phyloP scores from a whole-genome alignment of 2,888 invertebrate genomes.

The Pollenia angustigena region DNA sequence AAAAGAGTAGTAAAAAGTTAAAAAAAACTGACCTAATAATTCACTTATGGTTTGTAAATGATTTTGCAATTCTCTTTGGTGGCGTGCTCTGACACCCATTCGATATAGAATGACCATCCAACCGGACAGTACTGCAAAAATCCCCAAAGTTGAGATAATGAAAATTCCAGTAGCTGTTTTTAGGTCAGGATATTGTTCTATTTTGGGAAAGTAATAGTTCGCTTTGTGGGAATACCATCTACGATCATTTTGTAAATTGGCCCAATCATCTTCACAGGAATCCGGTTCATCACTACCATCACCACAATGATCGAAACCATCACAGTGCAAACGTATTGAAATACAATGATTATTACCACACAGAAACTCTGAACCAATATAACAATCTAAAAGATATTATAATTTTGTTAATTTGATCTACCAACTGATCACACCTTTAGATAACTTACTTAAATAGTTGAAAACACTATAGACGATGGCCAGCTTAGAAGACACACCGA shows the following conservation, averaged over 20 bases:
- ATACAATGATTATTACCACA: slow-evolving; percentile 90
- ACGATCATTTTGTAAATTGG: slow-evolving; percentile 85
- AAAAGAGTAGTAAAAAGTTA: not conserved
- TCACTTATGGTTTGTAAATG: slow-evolving; percentile 89
- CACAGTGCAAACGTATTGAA: slow-evolving; percentile 88
- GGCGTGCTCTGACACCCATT: slow-evolving; percentile 87
- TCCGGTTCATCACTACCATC: slow-evolving; percentile 89
- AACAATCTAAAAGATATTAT: slow-evolving; percentile 86
- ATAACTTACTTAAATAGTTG: slow-evolving; percentile 87
- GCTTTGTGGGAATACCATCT: slow-evolving; percentile 88
- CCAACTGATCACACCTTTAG: not conserved
- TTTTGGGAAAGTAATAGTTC: slow-evolving; percentile 90
- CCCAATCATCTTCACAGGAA: slow-evolving; percentile 87
- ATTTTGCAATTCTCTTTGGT: slow-evolving; percentile 87
- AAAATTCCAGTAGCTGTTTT: slow-evolving; percentile 88
- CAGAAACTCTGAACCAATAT: slow-evolving; percentile 88
- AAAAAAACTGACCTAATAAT: slow-evolving; percentile 85
- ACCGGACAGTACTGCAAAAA: slow-evolving; percentile 87
- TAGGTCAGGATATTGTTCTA: slow-evolving; percentile 87
- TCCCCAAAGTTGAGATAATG: slow-evolving; percentile 87
- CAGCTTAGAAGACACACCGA: slow-evolving; percentile 87
- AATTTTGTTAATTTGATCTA: not conserved
- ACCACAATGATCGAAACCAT: slow-evolving; percentile 91
- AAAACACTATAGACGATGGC: slow-evolving; percentile 89
- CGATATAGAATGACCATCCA: slow-evolving; percentile 87